These are phyloP conservation scores for Calypte anna DNA, from an alignment of 2,113 vertebrate genomes.

Conservation along the genomic window DNA sequence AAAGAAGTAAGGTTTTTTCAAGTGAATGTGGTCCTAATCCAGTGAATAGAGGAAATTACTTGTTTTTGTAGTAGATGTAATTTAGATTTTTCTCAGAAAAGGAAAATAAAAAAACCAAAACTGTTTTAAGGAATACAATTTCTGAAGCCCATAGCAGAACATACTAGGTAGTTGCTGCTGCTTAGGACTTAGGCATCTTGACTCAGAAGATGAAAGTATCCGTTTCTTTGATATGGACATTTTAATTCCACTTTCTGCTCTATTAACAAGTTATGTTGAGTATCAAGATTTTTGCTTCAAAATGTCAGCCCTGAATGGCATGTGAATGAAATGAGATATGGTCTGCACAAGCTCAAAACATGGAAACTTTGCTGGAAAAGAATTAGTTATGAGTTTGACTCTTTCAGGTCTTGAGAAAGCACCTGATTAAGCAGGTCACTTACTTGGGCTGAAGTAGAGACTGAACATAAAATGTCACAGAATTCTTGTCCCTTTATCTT, in stretches of 20 bases:
- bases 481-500: background rate
- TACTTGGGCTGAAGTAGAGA: background rate
- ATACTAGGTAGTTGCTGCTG: background rate
- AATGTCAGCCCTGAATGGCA: background rate
- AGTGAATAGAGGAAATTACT: background rate
- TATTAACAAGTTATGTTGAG: background rate
- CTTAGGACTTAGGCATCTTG: background rate
- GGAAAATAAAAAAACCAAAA: background rate
- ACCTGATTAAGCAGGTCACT: background rate
- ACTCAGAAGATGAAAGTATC: background rate
- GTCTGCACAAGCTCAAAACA: background rate
- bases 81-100: background rate
- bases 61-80: background rate
- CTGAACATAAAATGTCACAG: background rate
- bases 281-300: slow-evolving; percentile 5
- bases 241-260: background rate
- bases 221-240: background rate
- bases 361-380: background rate
- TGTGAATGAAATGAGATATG: background rate
- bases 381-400: background rate
- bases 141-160: background rate
- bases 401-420: background rate
- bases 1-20: background rate
- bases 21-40: background rate
- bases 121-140: background rate